Base-by-base conservation (phyloP, 1,140 invertebrate genomes). In the Nephila pilipes region DNA sequence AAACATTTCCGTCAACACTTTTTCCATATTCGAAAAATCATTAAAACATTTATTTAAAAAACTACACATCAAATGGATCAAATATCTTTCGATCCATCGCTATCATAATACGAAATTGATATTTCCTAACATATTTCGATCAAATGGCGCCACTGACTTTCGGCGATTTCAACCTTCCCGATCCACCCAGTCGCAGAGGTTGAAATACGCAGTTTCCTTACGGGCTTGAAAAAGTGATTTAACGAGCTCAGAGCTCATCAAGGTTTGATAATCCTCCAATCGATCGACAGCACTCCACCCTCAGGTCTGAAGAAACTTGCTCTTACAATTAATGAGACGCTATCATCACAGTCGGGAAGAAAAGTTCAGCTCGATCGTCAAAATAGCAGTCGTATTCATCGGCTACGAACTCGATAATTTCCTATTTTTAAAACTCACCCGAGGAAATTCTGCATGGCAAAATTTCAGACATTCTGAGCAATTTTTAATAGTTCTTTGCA, bases 211-310 rank as follows among this genome's bases (percentile, higher is more conserved):
- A 20, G 18, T 75, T 75, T 14, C 12, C 32, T 20, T 25, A 36
- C 18, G 32, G 32, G 32, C 32, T 29, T 46, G 32, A 75, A 75
- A 75, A 75, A 75, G 65, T 18, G 18, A 75, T 18, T 18, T 65
- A 65, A 65, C 63, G 63, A 65, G 22, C 63, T 14, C 25, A n/a
- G 29, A 75, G 32, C 69, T 32, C 69, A 75, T 75, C 69, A 75
- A 75, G 29, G 69, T 75, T 75, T 75, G 29, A 75, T 75, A 75
- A 75, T 75, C 25, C 29, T 18, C 69, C 18, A 75, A 75, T 75
- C 69, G 69, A 75, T 75, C 6, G 25, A 14, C 69, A 32, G 25
- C 29, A 75, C 69, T 75, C 69, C 69, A 32, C 69, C 69, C 69
- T 3, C 6, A 32, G 14, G 25, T 32, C 29, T 12, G 6, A 75